Evolutionary conservation across 2,113 vertebrate genomes (phyloP), one percentile per base, ranked within the genome.

Genomic region (Andinoacara biseriatus): DNA sequence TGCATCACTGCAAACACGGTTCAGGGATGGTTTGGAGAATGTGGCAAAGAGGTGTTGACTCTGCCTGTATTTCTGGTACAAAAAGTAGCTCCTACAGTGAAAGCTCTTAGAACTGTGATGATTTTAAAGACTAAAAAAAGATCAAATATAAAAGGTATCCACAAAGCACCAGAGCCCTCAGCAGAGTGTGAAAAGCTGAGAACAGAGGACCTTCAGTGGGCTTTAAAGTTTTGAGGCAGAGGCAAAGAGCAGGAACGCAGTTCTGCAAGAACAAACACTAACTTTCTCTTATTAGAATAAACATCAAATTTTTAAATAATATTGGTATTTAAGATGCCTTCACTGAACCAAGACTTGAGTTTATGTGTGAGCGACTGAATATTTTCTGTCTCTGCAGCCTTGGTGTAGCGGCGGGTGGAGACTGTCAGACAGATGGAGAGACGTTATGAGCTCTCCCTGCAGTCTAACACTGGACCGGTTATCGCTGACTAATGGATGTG

Each of bases 101-200:
- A 24, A 65, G 15, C 62, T 65, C 35, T 40, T 13, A 4, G 5
- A 17, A 43, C 7, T 43, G 14, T 65, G 38, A 65, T 43, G 38
- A 24, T 33, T 43, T 65, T 65, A 22, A 65, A 65, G 62, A 14
- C 62, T 43, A 5, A 65, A 43, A 5, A 65, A 24, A 40, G 35
- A 33, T 33, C 33, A 33, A 33, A 33, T 7, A 24, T 0, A 1
- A 10, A 65, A 24, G 38, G 24, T 24, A 17, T 43, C n/a, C 40
- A 65, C n/a, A 65, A 40, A 43, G 61, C 13, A 40, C 61, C 35
- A 65, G 6, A 24, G 33, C 0, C 22, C n/a, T 3, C 40, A 43
- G 62, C 1, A 1, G 0, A 65, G 62, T n/a, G 43, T 5, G 62
- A 65, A 65, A 65, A 10, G n/a, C 38, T 65, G 62, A 65, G 62